Evolutionary conservation across 2,113 vertebrate genomes (phyloP), one percentile per base, ranked within the genome.

Genomic region (Balaenoptera acutorostrata): DNA sequence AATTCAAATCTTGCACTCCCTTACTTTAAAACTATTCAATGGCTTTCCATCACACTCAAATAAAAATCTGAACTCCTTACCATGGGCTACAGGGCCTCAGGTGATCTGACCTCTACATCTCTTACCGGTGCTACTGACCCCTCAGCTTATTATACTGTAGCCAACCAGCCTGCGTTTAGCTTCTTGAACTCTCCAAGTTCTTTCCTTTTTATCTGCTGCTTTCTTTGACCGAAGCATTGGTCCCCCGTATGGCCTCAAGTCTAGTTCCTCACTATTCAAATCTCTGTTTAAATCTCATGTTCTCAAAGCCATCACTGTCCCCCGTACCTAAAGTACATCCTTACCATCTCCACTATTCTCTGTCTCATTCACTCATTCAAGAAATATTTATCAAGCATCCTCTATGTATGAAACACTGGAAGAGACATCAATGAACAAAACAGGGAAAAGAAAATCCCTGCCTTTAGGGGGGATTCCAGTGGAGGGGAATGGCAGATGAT

Each of bases 81-180:
- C 90, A 39, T 29, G 23, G 33, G n/a, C 52, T 69, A 10, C 25
- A 57, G 8, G 18, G 17, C 4, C 88, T 61, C 39, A 6, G 20
- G 52, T n/a, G n/a, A 84, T 27, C 18, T 3, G 8, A n/a, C n/a
- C n/a, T 8, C 52, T 57, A 3, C n/a, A 14, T 36, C 6, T 68
- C 36, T 44, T 46, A 5, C 11, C 2, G 2, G 39, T 20, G 29
- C 17, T 25, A 11, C 15, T 36, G 6, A 21, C 2, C 2, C 29
- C 39, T 49, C 7, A 0, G 25, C n/a, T 39, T 23, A 36, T 69
- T 31, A 12, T 8, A 4, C 23, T 33, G 0, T 5, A 59, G 39
- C 57, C n/a, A 20, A 14, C 5, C 1, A 8, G 21, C 20, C 63
- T 74, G 17, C 29, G 17, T 44, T 63, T 71, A 36, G 21, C 71